These are phyloP conservation scores for Chydorus sphaericus DNA, from an alignment of 2,888 invertebrate species.

Conservation along the genomic window DNA sequence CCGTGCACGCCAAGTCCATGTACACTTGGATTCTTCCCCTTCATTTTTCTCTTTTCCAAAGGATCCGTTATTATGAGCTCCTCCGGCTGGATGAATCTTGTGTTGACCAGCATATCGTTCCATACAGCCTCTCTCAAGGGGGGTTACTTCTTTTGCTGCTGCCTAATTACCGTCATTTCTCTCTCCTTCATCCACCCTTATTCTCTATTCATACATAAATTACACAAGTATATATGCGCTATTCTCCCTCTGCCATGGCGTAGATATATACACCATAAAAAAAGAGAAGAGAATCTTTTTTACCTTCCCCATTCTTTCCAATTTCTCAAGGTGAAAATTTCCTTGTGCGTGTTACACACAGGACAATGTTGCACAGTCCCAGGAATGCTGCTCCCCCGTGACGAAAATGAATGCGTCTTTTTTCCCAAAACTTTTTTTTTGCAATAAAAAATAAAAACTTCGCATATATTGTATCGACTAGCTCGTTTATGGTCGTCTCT, in stretches of 20 bases:
- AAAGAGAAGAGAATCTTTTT: not conserved
- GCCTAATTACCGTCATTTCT: constrained; percentile 2
- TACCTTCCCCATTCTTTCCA: not conserved
- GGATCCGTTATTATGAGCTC: too few species aligned
- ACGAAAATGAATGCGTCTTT: too few species aligned
- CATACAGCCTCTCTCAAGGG: too few species aligned
- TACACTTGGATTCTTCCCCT: not conserved
- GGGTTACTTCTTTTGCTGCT: not conserved
- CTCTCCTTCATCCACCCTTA: not conserved
- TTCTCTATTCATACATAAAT: not conserved
- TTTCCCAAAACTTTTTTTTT: not conserved
- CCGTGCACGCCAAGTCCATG: not conserved
- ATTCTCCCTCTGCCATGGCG: too few species aligned
- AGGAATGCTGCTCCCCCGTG: not conserved
- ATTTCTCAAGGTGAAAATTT: too few species aligned
- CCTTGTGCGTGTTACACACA: too few species aligned
- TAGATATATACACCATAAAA: not conserved
- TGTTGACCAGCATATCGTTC: too few species aligned
- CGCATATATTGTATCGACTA: too few species aligned
- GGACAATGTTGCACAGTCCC: too few species aligned
- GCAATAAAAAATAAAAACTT: too few species aligned
- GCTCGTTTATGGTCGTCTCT: not conserved
- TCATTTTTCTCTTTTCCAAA: not conserved
- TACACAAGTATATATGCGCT: too few species aligned
- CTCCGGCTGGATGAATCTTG: too few species aligned